These are phyloP conservation scores for Pachyseris speciosa DNA, from an alignment of 64 coral and sea anemone species.

Conservation along the genomic window DNA sequence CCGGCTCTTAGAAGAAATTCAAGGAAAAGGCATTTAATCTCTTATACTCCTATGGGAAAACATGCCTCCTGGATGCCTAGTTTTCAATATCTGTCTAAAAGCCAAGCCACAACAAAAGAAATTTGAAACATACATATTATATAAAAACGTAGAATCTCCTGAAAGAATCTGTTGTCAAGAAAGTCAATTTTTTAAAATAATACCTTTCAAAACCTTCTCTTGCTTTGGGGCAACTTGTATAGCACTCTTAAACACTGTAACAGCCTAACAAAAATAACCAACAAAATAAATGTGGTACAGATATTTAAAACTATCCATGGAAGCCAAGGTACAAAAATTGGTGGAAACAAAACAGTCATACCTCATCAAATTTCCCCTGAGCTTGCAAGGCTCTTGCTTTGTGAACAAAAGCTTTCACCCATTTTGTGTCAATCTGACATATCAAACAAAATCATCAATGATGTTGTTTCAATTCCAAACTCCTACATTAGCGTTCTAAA, in stretches of 20 bases:
- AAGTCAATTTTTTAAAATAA: too few relatives aligned
- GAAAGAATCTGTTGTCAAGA: too few relatives aligned
- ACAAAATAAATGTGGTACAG: neutral
- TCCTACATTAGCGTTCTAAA: too few relatives aligned
- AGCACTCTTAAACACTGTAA: constrained; percentile 10
- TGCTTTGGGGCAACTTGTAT: constrained; percentile 34
- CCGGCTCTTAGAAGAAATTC: too few relatives aligned
- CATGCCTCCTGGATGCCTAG: too few relatives aligned
- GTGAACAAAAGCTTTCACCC: constrained; percentile 47
- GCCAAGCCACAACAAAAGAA: too few relatives aligned
- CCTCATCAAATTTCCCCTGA: constrained; percentile 46
- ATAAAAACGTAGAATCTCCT: too few relatives aligned
- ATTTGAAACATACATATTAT: too few relatives aligned
- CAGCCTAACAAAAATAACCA: neutral
- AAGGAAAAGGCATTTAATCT: too few relatives aligned
- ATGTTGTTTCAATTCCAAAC: too few relatives aligned
- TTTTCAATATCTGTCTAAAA: too few relatives aligned
- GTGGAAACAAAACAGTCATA: neutral
- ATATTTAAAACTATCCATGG: neutral
- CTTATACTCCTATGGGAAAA: too few relatives aligned
- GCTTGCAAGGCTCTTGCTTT: constrained; percentile 45
- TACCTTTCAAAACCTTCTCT: constrained; percentile 41
- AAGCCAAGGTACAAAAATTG: neutral
- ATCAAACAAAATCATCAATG: neutral
- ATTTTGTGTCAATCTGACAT: constrained; percentile 28